A percentile compares a stretch with the other conserved stretches of the same genome.
phyloP scores from a whole-genome alignment of 2,888 invertebrate species.

The Euspilapteryx auroguttella region DNA sequence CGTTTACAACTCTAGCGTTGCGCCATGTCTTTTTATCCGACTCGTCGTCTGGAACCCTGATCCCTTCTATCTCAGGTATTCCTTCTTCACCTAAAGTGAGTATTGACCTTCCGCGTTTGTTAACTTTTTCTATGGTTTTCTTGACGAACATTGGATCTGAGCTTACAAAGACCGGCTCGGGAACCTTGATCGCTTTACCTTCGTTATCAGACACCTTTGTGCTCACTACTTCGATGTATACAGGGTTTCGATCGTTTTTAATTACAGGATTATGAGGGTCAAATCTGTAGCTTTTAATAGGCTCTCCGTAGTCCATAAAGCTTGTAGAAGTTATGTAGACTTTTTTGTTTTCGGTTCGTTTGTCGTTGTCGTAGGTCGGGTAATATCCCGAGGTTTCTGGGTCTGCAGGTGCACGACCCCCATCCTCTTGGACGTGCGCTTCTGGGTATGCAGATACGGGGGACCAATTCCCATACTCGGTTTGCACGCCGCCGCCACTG shows the following conservation, averaged over 20 bases:
- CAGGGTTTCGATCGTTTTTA: constrained; percentile 59
- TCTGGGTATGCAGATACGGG: constrained; percentile 53
- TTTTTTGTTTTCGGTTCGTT: constrained; percentile 40
- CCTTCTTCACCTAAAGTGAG: constrained; percentile 70
- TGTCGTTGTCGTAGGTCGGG: constrained; percentile 47
- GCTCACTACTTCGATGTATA: constrained; percentile 52
- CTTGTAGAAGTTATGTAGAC: constrained; percentile 52
- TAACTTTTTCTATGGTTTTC: constrained; percentile 46
- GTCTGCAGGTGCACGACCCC: constrained; percentile 33
- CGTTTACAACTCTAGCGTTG: constrained; percentile 86
- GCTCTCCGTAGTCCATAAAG: constrained; percentile 38
- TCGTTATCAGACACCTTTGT: constrained; percentile 50
- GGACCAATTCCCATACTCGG: constrained; percentile 57
- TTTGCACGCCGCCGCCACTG: constrained; percentile 48
- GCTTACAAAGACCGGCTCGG: constrained; percentile 69
- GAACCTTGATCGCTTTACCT: constrained; percentile 54
- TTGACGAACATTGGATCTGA: constrained; percentile 67
- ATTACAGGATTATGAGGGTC: constrained; percentile 52
- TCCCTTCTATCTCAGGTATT: constrained; percentile 79
- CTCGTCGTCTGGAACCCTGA: constrained; percentile 82
- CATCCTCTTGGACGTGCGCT: constrained; percentile 44
- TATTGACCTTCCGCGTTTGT: constrained; percentile 67
- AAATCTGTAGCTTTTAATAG: constrained; percentile 43
- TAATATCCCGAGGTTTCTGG: constrained; percentile 44
- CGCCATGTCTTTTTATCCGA: constrained; percentile 84